These are phyloP conservation scores for Gambusia yucatana DNA, from an alignment of 2,797 vertebrate species.

Conservation along the genomic window DNA sequence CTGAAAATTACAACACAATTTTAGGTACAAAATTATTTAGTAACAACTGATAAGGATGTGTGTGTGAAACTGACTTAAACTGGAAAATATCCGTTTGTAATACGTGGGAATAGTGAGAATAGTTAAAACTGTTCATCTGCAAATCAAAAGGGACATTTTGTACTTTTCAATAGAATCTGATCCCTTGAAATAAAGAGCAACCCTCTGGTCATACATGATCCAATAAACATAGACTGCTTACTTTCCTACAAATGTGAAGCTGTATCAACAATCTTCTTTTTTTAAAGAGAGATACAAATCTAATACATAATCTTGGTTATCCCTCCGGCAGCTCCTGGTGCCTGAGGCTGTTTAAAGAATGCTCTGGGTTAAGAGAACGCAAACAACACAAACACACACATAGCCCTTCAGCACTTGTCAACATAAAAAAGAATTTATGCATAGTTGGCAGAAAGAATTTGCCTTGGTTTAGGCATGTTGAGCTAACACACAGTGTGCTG, in stretches of 20 bases:
- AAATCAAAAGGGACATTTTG: background rate
- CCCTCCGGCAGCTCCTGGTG: constrained; percentile 30
- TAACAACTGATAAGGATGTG: background rate
- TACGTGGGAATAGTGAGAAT: background rate
- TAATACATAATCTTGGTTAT: constrained; percentile 23
- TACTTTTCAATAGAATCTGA: background rate
- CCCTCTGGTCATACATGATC: background rate
- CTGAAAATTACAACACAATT: background rate
- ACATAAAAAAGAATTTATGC: constrained; percentile 14
- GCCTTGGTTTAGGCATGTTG: constrained; percentile 23
- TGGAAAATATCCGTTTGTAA: background rate
- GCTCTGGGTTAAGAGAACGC: constrained; percentile 7
- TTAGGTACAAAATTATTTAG: background rate
- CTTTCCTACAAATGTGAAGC: constrained; percentile 5
- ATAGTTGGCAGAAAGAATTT: constrained; percentile 27
- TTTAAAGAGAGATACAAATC: constrained; percentile 17
- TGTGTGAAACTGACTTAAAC: background rate
- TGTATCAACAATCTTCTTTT: constrained; percentile 8
- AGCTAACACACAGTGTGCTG: constrained; percentile 48
- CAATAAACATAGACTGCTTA: background rate
- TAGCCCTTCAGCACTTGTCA: background rate
- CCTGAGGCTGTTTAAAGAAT: constrained; percentile 27
- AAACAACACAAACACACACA: background rate
- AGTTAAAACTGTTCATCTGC: background rate
- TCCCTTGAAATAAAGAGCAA: background rate